Percentiles rank a stretch among this genome's conserved stretches.
Evolutionary conservation across 2,888 invertebrate species (phyloP).

Genomic region (Oscheius onirici): DNA sequence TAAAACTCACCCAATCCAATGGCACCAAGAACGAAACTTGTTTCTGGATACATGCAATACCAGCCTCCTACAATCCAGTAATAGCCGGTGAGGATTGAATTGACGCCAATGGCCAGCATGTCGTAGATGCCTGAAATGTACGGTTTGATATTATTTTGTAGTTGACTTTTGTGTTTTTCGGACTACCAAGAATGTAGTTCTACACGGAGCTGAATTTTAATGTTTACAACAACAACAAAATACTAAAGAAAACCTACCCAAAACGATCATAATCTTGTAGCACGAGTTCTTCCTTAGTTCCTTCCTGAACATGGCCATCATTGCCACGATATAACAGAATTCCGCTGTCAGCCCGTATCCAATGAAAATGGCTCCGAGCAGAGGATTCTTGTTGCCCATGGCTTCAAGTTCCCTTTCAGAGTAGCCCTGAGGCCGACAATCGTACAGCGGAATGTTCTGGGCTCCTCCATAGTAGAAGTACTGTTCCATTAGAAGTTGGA

Average conservation of each 20-base stretch:
- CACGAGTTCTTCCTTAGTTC: conserved; percentile 9
- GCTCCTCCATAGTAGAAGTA: conserved; percentile 13
- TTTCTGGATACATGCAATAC: conserved; percentile 30
- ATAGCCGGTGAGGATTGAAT: conserved; percentile 29
- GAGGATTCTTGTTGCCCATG: background rate
- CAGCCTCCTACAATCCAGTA: conserved; percentile 18
- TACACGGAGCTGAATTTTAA: no score
- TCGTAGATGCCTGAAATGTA: conserved; percentile 28
- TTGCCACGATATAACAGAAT: conserved; percentile 16
- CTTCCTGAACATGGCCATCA: conserved; percentile 2
- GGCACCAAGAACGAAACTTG: conserved; percentile 31
- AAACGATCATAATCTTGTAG: conserved; percentile 29
- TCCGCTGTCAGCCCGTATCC: conserved; percentile 10
- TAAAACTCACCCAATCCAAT: conserved; percentile 30
- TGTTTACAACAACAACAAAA: no score
- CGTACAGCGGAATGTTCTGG: conserved; percentile 15
- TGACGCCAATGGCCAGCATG: conserved; percentile 32
- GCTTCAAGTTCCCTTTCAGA: background rate
- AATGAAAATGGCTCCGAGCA: conserved; percentile 8
- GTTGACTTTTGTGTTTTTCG: no score
- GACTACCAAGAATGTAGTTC: no score
- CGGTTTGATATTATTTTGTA: no score
- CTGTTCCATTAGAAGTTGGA: conserved; percentile 1
- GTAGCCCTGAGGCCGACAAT: conserved; percentile 7
- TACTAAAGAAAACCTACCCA: conserved; percentile 2